A percentile compares a stretch with the other conserved stretches of the same genome.
These are phyloP conservation scores for Oophaga sylvatica DNA, from an alignment of 2,797 vertebrate species.

Conservation along the genomic window DNA sequence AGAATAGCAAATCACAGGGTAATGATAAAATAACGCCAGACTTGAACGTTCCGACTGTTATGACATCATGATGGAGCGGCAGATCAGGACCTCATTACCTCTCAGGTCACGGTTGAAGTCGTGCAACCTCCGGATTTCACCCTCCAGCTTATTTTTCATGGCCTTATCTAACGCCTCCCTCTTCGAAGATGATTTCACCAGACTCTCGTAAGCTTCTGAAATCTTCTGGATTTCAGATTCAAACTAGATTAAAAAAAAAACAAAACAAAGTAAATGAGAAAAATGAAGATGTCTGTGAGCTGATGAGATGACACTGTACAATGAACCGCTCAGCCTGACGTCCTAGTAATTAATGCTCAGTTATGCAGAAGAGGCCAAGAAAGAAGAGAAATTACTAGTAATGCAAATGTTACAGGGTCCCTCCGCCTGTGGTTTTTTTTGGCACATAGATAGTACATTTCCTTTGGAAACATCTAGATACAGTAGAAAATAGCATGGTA, in stretches of 20 bases:
- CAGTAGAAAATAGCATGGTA: background rate
- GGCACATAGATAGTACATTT: too few relatives aligned
- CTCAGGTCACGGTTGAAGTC: conserved; percentile 87
- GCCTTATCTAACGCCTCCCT: conserved; percentile 84
- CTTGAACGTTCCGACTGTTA: too few relatives aligned
- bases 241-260: conserved; percentile 74
- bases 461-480: background rate
- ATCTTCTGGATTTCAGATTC: conserved; percentile 83
- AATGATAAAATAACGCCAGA: too few relatives aligned
- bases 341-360: background rate
- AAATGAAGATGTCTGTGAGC: background rate
- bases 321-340: background rate
- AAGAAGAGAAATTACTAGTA: background rate
- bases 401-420: too few relatives aligned
- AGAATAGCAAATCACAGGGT: too few relatives aligned
- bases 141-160: conserved; percentile 84
- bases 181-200: conserved; percentile 84
- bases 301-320: background rate
- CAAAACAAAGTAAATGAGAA: background rate
- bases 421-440: too few relatives aligned
- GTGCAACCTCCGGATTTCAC: conserved; percentile 84
- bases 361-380: background rate
- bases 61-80: background rate
- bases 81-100: conserved; percentile 68
- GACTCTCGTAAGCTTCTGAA: conserved; percentile 83